These are phyloP conservation scores for Oreotrochilus melanogaster DNA, from an alignment of 2,113 vertebrate species.

Conservation along the genomic window DNA sequence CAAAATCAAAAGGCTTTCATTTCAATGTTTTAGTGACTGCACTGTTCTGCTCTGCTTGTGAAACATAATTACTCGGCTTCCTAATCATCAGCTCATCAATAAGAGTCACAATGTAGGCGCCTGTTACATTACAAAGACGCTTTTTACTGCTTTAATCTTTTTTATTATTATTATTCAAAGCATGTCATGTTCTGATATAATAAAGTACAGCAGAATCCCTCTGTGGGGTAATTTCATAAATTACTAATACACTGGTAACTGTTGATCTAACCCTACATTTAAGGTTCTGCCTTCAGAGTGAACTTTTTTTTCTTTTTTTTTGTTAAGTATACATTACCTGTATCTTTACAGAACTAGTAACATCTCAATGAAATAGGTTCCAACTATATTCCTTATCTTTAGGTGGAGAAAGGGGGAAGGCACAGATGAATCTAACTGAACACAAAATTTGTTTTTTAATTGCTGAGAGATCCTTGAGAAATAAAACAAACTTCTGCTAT, in stretches of 20 bases:
- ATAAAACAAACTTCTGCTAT: neutral
- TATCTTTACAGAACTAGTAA: neutral
- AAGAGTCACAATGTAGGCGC: slow-evolving; percentile 73
- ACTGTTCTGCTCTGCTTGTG: slow-evolving; percentile 76
- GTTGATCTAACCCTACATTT: slow-evolving; percentile 45
- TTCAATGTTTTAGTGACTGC: slow-evolving; percentile 72
- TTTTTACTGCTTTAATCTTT: slow-evolving; percentile 84
- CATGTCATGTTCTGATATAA: slow-evolving; percentile 77
- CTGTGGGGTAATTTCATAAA: slow-evolving; percentile 57
- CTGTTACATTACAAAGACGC: slow-evolving; percentile 78
- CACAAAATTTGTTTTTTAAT: neutral
- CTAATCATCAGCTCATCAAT: slow-evolving; percentile 78
- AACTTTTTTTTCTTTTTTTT: neutral
- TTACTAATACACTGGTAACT: slow-evolving; percentile 65
- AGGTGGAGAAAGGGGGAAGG: neutral
- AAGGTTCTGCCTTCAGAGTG: slow-evolving; percentile 29
- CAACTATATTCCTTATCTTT: neutral
- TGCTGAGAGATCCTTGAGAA: neutral
- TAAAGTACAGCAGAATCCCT: slow-evolving; percentile 66
- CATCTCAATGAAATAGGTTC: neutral
- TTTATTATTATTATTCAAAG: slow-evolving; percentile 73
- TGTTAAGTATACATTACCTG: neutral
- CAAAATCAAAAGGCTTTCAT: slow-evolving; percentile 72
- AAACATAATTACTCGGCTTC: slow-evolving; percentile 78
- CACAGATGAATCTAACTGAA: neutral